Percentiles rank a stretch among this genome's conserved stretches.
phyloP scores from a whole-genome alignment of 2,888 invertebrate genomes.

The Euproctis similis region DNA sequence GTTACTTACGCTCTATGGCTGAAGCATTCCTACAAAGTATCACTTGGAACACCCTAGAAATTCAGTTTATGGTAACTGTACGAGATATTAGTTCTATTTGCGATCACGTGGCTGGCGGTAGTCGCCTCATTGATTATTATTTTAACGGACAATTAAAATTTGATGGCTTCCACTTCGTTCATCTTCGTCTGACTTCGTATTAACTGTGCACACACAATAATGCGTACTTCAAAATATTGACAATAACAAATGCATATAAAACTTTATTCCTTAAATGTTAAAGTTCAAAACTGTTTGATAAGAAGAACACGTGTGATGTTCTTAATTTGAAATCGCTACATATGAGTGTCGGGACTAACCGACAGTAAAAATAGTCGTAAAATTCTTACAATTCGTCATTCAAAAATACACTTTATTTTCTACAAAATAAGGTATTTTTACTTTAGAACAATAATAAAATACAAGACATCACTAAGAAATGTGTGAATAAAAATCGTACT shows the following conservation, averaged over 20 bases:
- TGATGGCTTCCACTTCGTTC: slow-evolving; percentile 72
- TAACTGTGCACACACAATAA: slow-evolving; percentile 27
- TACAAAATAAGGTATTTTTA: slow-evolving; percentile 9
- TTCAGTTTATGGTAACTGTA: slow-evolving; percentile 19
- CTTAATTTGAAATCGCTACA: slow-evolving; percentile 49
- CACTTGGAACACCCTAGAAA: slow-evolving; percentile 12
- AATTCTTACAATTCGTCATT: slow-evolving; percentile 29
- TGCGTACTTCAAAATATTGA: slow-evolving; percentile 17
- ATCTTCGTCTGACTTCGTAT: slow-evolving; percentile 58
- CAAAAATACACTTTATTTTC: slow-evolving; percentile 26
- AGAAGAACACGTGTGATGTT: slow-evolving; percentile 36
- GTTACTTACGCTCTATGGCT: slow-evolving; percentile 4
- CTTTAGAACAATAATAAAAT: slow-evolving; percentile 9
- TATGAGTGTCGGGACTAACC: slow-evolving; percentile 69
- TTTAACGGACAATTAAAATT: slow-evolving; percentile 75
- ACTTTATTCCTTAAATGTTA: slow-evolving; percentile 28
- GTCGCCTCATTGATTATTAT: slow-evolving; percentile 74
- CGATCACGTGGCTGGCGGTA: slow-evolving; percentile 45
- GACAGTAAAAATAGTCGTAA: slow-evolving; percentile 75
- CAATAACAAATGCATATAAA: slow-evolving; percentile 17
- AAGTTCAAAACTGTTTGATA: slow-evolving; percentile 32
- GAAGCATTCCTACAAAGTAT: slow-evolving; percentile 11
- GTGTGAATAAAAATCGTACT: slow-evolving; percentile 75
- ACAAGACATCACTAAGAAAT: slow-evolving; percentile 50
- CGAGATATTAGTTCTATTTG: slow-evolving; percentile 52